These are phyloP conservation scores for Isurus oxyrinchus DNA, from an alignment of 2,113 vertebrate genomes.

Conservation along the genomic window DNA sequence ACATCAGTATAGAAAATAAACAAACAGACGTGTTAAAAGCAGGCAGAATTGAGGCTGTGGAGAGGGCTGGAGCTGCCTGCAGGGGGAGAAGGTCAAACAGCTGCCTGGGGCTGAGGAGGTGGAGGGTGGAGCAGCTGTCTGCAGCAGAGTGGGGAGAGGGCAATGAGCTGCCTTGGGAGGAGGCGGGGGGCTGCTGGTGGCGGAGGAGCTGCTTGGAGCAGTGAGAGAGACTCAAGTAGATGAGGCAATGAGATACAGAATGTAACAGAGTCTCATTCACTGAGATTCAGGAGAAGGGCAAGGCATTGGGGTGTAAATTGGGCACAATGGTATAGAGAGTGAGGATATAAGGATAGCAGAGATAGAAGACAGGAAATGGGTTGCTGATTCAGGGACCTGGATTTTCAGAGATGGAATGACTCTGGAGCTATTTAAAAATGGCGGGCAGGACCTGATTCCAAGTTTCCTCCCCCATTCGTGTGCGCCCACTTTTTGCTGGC, in stretches of 20 bases:
- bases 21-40: not conserved
- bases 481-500: too few species aligned
- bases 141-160: not conserved
- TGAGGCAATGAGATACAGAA: not conserved
- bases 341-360: not conserved
- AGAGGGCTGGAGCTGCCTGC: not conserved
- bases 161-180: not conserved
- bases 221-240: not conserved
- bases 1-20: not conserved
- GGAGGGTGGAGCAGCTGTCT: not conserved
- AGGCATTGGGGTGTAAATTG: not conserved
- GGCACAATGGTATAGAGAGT: not conserved
- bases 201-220: too few species aligned
- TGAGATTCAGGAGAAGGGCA: not conserved
- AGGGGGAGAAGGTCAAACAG: not conserved
- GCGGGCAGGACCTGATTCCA: too few species aligned
- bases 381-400: too few species aligned
- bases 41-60: not conserved
- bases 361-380: too few species aligned
- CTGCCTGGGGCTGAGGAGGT: not conserved
- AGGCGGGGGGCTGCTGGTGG: not conserved
- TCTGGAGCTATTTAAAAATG: too few species aligned
- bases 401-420: too few species aligned
- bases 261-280: not conserved
- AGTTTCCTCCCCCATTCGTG: too few species aligned